Conservation (phyloP, 2,888 invertebrate species). For the Agelastica alni region DNA sequence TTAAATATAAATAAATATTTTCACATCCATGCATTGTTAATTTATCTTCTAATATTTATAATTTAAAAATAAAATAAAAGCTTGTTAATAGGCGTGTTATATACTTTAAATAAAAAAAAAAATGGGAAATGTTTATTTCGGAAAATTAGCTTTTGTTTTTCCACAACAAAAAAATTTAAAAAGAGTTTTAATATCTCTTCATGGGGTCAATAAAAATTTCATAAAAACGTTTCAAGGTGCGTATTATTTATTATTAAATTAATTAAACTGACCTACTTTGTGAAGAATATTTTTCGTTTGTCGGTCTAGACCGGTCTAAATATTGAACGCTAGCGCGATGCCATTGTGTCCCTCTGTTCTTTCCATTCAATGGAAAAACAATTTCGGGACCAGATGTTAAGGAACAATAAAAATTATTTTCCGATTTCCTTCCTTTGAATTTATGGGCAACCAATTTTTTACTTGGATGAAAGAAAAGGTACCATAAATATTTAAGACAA, state of each 20-base stretch:
- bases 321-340: neutral
- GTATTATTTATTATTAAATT: neutral
- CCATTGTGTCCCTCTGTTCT: conserved; percentile 9
- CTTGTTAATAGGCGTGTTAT: too few relatives aligned
- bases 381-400: conserved; percentile 16
- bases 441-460: conserved; percentile 13
- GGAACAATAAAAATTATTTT: conserved; percentile 21
- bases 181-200: too few relatives aligned
- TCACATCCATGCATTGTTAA: too few relatives aligned
- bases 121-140: too few relatives aligned
- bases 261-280: too few relatives aligned
- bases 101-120: too few relatives aligned
- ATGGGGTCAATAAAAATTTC: too few relatives aligned
- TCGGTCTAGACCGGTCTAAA: conserved; percentile 1
- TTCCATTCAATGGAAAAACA: conserved; percentile 19
- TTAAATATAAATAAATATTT: too few relatives aligned
- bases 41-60: too few relatives aligned
- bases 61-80: too few relatives aligned
- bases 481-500: conserved; percentile 1
- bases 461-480: neutral
- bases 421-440: conserved; percentile 12
- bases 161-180: neutral
- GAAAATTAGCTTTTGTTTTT: neutral
- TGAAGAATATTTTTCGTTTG: too few relatives aligned
- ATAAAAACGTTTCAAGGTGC: neutral